phyloP scores from a whole-genome alignment of 2,113 vertebrate species.

The Calypte anna region DNA sequence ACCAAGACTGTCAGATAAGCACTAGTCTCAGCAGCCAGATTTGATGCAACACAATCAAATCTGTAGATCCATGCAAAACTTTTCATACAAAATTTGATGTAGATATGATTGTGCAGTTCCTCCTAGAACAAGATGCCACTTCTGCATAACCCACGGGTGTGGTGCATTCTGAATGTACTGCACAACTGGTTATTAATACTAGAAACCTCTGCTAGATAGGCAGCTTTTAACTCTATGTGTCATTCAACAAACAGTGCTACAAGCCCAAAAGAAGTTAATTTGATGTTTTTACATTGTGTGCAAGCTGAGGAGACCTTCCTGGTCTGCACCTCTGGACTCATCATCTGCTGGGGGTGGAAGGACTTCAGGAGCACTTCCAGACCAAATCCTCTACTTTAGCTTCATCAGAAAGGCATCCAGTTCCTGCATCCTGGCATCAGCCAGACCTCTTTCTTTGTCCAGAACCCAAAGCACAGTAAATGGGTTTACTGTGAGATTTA shows the following conservation, averaged over 20 bases:
- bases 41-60: not conserved
- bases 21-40: not conserved
- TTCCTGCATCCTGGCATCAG: not conserved
- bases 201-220: not conserved
- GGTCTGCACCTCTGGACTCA: not conserved
- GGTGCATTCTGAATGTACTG: not conserved
- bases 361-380: not conserved
- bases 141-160: not conserved
- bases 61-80: not conserved
- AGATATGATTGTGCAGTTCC: not conserved
- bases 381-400: not conserved
- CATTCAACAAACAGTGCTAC: not conserved
- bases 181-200: not conserved
- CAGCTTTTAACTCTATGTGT: not conserved
- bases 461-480: not conserved
- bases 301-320: not conserved
- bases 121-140: not conserved
- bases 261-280: not conserved
- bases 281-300: not conserved
- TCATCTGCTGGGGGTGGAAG: accelerated
- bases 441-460: not conserved
- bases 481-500: no score
- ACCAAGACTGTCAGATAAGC: not conserved
- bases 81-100: not conserved
- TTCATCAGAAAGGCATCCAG: not conserved